Conservation (phyloP, 2,888 invertebrate genomes). For the Dascillus cervinus region DNA sequence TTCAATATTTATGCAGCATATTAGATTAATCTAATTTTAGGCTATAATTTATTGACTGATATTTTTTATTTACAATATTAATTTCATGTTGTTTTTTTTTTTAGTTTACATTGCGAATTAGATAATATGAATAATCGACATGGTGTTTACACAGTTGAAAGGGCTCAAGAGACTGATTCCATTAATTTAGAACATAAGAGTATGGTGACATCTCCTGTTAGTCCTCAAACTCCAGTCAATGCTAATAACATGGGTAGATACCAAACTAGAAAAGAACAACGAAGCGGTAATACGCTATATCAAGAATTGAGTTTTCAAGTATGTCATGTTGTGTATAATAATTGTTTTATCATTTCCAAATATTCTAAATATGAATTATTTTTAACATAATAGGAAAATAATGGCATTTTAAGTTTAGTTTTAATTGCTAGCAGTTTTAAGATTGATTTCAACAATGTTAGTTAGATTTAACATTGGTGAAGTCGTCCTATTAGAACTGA, state of each 20-base stretch:
- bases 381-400: too few relatives aligned
- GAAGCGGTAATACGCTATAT: slow-evolving; percentile 84
- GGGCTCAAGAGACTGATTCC: slow-evolving; percentile 39
- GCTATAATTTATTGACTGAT: too few relatives aligned
- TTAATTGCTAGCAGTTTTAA: too few relatives aligned
- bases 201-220: slow-evolving; percentile 40
- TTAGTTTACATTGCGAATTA: slow-evolving; percentile 37
- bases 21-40: too few relatives aligned
- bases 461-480: too few relatives aligned
- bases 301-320: slow-evolving; percentile 84
- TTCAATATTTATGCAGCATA: too few relatives aligned
- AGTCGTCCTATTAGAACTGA: too few relatives aligned
- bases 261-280: slow-evolving; percentile 76
- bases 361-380: too few relatives aligned
- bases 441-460: too few relatives aligned
- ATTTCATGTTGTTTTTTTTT: too few relatives aligned
- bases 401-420: too few relatives aligned
- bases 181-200: slow-evolving; percentile 41
- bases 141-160: slow-evolving; percentile 35
- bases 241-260: slow-evolving; percentile 49
- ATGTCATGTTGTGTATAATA: slow-evolving; percentile 11
- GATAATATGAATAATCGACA: slow-evolving; percentile 35
- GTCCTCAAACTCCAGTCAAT: slow-evolving; percentile 33
- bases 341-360: background rate
- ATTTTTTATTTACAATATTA: too few relatives aligned